Evolutionary conservation across 92 coral and sea anemone genomes (phyloP).

Genomic region (Parazoanthus darwini): DNA sequence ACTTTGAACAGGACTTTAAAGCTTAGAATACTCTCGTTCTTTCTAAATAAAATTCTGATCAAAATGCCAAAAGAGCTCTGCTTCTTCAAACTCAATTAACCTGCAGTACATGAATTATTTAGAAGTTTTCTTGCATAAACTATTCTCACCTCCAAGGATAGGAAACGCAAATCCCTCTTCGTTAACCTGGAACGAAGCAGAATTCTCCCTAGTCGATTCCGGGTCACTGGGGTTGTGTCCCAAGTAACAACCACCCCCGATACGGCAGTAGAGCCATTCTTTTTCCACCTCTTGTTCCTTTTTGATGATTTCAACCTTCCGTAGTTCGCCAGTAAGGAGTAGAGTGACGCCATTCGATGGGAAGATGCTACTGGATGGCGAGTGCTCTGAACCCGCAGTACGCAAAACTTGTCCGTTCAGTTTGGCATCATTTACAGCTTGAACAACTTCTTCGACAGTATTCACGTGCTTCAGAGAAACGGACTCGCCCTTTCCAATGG

Average conservation of each 20-base stretch:
- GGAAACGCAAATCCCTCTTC: conserved; percentile 66
- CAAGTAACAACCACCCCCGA: conserved; percentile 72
- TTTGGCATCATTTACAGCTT: conserved; percentile 56
- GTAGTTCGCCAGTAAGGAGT: conserved; percentile 56
- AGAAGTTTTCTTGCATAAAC: not conserved
- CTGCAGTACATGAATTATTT: too few relatives aligned
- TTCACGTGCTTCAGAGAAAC: not conserved
- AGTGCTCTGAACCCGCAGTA: conserved; percentile 66
- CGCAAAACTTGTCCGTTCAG: conserved; percentile 51
- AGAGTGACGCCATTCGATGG: conserved; percentile 59
- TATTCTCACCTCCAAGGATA: conserved; percentile 52
- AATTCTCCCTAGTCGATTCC: conserved; percentile 40
- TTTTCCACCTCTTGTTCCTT: conserved; percentile 22
- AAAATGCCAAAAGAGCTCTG: too few relatives aligned
- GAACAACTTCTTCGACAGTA: conserved; percentile 41
- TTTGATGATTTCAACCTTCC: conserved; percentile 54
- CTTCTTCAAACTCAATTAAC: too few relatives aligned
- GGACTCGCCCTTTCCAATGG: not conserved
- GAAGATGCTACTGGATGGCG: conserved; percentile 52
- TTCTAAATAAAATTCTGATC: too few relatives aligned
- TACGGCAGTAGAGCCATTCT: conserved; percentile 57
- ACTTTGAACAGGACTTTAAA: too few relatives aligned
- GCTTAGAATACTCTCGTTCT: too few relatives aligned
- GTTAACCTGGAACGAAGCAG: conserved; percentile 57
- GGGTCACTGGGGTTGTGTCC: conserved; percentile 57